Conservation (phyloP, 2,113 vertebrate genomes). For the Penelope pileata region DNA sequence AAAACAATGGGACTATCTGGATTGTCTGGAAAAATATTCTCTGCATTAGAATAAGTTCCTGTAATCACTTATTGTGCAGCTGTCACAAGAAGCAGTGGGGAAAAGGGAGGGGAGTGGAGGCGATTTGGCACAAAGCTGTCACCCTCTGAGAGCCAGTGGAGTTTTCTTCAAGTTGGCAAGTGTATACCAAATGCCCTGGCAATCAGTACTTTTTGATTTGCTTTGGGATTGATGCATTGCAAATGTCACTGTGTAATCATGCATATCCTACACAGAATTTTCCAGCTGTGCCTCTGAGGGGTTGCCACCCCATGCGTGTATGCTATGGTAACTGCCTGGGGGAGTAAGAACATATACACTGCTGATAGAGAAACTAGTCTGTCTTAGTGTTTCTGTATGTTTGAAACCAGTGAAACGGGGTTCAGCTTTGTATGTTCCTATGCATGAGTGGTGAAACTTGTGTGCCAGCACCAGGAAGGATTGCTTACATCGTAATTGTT, state of each 20-base stretch:
- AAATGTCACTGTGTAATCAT: accelerated
- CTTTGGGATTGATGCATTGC: background rate
- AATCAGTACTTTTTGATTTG: background rate
- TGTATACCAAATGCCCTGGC: background rate
- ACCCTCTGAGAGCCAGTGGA: background rate
- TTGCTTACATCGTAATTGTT: accelerated
- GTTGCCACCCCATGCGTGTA: background rate
- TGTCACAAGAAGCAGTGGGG: conserved; percentile 5
- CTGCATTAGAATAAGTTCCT: background rate
- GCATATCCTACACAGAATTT: background rate
- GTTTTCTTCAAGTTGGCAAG: background rate
- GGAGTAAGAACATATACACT: accelerated
- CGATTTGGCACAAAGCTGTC: background rate
- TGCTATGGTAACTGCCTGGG: background rate
- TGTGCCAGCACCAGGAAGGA: accelerated
- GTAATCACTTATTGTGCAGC: background rate
- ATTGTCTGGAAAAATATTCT: background rate
- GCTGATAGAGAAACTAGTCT: accelerated
- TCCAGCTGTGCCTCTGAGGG: background rate
- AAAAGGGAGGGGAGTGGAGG: background rate
- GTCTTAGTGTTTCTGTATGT: background rate
- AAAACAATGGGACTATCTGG: background rate
- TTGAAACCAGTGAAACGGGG: accelerated
- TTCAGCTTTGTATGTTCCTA: accelerated
- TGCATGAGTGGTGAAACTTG: accelerated